Percentiles rank a stretch among this genome's conserved stretches.
Evolutionary conservation across 2,888 invertebrate species (phyloP).

Genomic region (Lasioglossum villosulum): DNA sequence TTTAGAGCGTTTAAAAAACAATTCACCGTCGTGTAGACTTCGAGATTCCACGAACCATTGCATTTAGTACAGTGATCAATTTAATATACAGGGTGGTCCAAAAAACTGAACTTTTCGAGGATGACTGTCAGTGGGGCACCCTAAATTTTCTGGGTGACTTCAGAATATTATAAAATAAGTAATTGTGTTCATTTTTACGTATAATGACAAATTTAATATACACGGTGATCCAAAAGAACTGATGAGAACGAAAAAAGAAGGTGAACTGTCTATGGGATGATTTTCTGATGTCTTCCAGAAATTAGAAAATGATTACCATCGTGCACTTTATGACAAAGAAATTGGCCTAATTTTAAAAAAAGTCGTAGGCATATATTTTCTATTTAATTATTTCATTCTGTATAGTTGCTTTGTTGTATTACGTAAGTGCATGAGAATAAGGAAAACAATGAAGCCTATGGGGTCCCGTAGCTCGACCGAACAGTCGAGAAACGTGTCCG

Average conservation of each 20-base stretch:
- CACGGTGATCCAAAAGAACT: neutral
- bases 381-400: constrained; percentile 1
- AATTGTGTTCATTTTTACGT: neutral
- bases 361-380: neutral
- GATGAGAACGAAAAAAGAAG: neutral
- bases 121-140: neutral
- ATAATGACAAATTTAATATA: neutral
- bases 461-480: constrained; percentile 47
- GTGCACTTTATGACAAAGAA: neutral
- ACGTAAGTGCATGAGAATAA: constrained; percentile 21
- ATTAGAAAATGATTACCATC: neutral
- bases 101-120: neutral
- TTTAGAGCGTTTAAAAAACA: neutral
- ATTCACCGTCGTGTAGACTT: neutral
- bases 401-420: constrained; percentile 29
- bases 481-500: constrained; percentile 42
- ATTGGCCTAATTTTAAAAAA: neutral
- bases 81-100: neutral
- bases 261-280: neutral
- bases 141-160: neutral
- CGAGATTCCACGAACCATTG: neutral
- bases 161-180: neutral
- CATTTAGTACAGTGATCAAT: neutral
- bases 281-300: neutral
- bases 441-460: neutral